Base-by-base conservation (phyloP, 2,888 invertebrate genomes). In the Volucella zonaria region DNA sequence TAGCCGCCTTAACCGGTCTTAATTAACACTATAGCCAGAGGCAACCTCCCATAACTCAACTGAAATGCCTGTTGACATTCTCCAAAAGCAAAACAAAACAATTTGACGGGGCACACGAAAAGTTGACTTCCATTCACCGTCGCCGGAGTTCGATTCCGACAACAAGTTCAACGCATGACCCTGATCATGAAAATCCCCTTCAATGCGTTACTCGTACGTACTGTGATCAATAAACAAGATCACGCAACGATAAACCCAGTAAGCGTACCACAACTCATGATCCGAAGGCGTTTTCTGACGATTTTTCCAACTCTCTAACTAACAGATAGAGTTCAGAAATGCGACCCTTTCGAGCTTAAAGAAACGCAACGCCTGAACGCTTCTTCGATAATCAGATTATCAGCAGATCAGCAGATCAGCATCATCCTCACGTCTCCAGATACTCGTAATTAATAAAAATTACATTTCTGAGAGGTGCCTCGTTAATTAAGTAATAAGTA, bases 221-320 rank as follows among this genome's bases (percentile, higher is more conserved):
- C 49, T 71, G 12, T 8, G 45, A 78, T 49, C 66, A 54, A 79
- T 61, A 61, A 73, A 73, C 42, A 67, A 59, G 66, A 79, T 66
- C 79, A 73, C 73, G 73, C 79, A 79, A 61, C 47, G 59, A 67
- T 79, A 64, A 73, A 59, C 79, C 67, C 73, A 79, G 73, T 52
- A 45, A 61, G 49, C 43, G 64, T 6, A 31, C 31, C 31, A 31
- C 31, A 23, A 64, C 78, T 78, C 31, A 61, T 23, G 40, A 56
- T 12, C 18, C 23, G 14, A 52, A 15, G 56, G 64, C 31, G 43
- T 64, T 78, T 66, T 58, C 49, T 38, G 77, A 31, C 15, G 23
- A 42, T 31, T 56, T 45, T 12, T 45, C 45, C 0, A 2, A 31
- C 42, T 15, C 18, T 23, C 8, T 23, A n/a, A 40, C 42, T 31